Evolutionary conservation across 1,140 invertebrate species (phyloP).

Genomic region (Calliphora vicina): DNA sequence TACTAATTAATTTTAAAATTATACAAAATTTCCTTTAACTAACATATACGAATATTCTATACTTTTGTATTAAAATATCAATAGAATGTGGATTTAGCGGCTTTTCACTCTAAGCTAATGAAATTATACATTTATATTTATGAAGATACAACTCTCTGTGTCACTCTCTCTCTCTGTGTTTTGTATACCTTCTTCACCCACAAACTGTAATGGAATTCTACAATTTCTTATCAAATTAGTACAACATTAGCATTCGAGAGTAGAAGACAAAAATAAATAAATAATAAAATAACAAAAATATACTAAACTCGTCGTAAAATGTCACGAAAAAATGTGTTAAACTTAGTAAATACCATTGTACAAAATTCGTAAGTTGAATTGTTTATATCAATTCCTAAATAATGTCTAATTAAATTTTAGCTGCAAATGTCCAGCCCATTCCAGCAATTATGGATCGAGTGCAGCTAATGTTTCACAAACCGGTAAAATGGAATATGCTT

Average conservation of each 20-base stretch:
- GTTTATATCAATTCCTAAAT: background rate
- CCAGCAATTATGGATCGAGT: slow-evolving; percentile 50
- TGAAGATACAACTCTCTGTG: background rate
- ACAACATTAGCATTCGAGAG: background rate
- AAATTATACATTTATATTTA: too few species aligned
- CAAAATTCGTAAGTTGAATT: slow-evolving; percentile 49
- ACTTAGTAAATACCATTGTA: slow-evolving; percentile 55
- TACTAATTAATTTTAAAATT: too few species aligned
- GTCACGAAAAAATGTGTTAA: slow-evolving; percentile 57
- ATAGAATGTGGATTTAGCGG: too few species aligned
- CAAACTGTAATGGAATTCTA: background rate
- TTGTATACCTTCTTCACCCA: background rate
- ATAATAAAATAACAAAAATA: background rate
- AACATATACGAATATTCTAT: too few species aligned
- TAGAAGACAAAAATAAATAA: background rate
- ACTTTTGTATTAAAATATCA: too few species aligned
- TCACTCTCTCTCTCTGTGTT: background rate
- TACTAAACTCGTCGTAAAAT: slow-evolving; percentile 34
- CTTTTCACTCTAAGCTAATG: too few species aligned
- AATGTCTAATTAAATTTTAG: background rate
- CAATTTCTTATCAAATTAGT: too few species aligned
- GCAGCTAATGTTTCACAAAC: slow-evolving; percentile 42
- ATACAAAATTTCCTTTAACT: too few species aligned
- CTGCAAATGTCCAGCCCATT: slow-evolving; percentile 58
- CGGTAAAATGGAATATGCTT: slow-evolving; percentile 62